A percentile compares a stretch with the other conserved stretches of the same genome.
Conservation (phyloP, 2,888 invertebrate genomes). For the Entomobrya proxima region DNA sequence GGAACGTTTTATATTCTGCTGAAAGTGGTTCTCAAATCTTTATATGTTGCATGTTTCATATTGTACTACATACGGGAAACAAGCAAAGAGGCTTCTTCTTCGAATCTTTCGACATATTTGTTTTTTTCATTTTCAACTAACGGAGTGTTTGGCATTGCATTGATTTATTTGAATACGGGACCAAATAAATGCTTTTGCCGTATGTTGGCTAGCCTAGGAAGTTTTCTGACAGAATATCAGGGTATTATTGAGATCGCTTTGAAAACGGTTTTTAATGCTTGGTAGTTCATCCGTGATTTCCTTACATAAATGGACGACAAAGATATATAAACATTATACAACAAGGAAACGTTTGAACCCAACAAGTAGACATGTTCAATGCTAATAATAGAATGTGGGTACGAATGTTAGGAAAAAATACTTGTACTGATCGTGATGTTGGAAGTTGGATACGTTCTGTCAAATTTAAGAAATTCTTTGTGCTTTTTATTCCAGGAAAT, state of each 20-base stretch:
- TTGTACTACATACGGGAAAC: not conserved
- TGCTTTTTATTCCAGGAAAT: not conserved
- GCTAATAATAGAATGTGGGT: not conserved
- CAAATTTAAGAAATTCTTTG: conserved; percentile 13
- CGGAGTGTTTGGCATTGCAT: not conserved
- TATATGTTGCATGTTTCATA: not conserved
- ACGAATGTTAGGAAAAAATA: no score
- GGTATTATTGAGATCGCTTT: not conserved
- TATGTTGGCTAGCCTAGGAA: not conserved
- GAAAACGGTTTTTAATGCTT: no score
- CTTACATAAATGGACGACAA: no score
- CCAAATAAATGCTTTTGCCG: not conserved
- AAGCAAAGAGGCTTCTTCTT: not conserved
- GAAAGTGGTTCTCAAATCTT: not conserved
- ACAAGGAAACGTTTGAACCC: no score
- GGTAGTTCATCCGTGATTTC: no score
- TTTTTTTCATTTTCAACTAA: not conserved
- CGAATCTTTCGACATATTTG: not conserved
- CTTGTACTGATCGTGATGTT: not conserved
- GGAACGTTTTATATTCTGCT: no score
- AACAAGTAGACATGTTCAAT: no score
- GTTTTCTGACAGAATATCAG: not conserved
- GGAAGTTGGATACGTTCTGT: conserved; percentile 23
- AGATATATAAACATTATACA: no score
- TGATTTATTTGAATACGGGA: not conserved